Evolutionary conservation across 2,888 invertebrate species (phyloP).

Genomic region (Drosophila pegasa): DNA sequence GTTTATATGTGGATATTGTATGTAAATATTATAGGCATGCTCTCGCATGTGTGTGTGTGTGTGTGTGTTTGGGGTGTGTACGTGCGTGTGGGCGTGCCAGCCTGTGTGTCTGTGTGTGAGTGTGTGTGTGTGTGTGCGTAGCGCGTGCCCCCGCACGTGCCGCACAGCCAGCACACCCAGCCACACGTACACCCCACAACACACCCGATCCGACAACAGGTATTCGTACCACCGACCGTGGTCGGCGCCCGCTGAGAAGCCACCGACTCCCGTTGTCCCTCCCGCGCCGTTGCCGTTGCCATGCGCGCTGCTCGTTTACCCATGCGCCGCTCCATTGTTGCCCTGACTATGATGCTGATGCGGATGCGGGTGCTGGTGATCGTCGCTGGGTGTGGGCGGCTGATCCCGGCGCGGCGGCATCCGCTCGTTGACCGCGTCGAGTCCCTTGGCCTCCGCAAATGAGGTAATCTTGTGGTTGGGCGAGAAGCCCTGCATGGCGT

Average conservation of each 20-base stretch:
- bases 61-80: conserved; percentile 1
- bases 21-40: conserved; percentile 37
- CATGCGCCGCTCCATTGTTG: conserved; percentile 75
- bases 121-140: not conserved
- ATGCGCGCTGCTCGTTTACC: conserved; percentile 60
- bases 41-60: conserved; percentile 24
- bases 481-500: conserved; percentile 97
- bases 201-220: conserved; percentile 14
- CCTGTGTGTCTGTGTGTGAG: not conserved
- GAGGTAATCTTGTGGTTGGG: conserved; percentile 99
- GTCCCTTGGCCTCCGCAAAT: conserved; percentile 99
- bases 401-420: conserved; percentile 92
- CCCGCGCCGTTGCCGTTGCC: conserved; percentile 24
- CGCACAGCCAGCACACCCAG: conserved; percentile 14
- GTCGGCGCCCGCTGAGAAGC: conserved; percentile 14
- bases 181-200: conserved; percentile 15
- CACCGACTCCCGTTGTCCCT: conserved; percentile 22
- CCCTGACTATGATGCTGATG: conserved; percentile 63
- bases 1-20: conserved; percentile 39
- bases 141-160: not conserved
- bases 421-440: conserved; percentile 99
- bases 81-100: not conserved
- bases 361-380: conserved; percentile 62
- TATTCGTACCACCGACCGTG: conserved; percentile 10
- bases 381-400: conserved; percentile 88